Evolutionary conservation across 2,797 vertebrate genomes (phyloP).

Genomic region (Trachurus trachurus): DNA sequence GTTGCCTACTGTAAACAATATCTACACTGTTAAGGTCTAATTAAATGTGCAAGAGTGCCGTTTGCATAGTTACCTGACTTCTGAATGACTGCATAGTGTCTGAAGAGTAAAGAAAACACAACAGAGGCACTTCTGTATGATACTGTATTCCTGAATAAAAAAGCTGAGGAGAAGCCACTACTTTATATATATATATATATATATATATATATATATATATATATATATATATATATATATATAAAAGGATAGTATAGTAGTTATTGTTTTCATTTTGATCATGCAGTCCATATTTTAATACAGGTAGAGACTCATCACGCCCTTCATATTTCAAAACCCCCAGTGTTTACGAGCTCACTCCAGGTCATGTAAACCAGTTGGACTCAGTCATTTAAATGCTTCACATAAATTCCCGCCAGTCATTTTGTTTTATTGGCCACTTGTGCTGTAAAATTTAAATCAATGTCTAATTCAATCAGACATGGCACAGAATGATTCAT

Average conservation of each 20-base stretch:
- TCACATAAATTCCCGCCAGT: constrained; percentile 71
- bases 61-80: constrained; percentile 43
- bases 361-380: constrained; percentile 70
- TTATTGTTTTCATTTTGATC: constrained; percentile 36
- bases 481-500: constrained; percentile 58
- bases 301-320: constrained; percentile 28
- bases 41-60: constrained; percentile 48
- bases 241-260: neutral
- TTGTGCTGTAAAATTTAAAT: constrained; percentile 78
- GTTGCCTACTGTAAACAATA: constrained; percentile 55
- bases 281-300: constrained; percentile 16
- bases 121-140: constrained; percentile 25
- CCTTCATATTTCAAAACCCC: constrained; percentile 55
- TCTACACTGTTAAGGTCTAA: constrained; percentile 59
- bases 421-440: constrained; percentile 78
- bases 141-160: constrained; percentile 32
- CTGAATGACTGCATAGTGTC: constrained; percentile 55
- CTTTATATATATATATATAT: neutral
- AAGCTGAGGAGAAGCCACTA: neutral
- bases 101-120: constrained; percentile 37
- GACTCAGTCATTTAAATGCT: constrained; percentile 72
- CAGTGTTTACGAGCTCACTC: constrained; percentile 73
- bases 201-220: neutral
- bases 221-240: neutral
- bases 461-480: constrained; percentile 75